These are phyloP conservation scores for Eudasyphora cyanicolor DNA, from an alignment of 2,888 invertebrate species.

Conservation along the genomic window DNA sequence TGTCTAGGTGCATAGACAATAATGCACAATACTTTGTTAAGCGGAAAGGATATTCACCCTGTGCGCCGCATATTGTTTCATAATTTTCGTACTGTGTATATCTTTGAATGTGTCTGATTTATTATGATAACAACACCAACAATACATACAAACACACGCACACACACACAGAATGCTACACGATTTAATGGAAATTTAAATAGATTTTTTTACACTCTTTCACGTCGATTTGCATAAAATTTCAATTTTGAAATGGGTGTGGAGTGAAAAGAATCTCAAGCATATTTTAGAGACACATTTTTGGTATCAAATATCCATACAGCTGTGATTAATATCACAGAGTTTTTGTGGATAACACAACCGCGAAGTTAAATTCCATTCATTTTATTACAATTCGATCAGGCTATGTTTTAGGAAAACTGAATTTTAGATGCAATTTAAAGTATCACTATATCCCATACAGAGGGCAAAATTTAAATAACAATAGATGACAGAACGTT, in stretches of 20 bases:
- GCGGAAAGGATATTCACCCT: constrained; percentile 42
- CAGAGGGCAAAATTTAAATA: too few relatives aligned
- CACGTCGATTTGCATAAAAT: constrained; percentile 26
- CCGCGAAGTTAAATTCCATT: too few relatives aligned
- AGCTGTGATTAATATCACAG: too few relatives aligned
- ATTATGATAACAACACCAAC: constrained; percentile 37
- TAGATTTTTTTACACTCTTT: constrained; percentile 7
- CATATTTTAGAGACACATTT: constrained; percentile 21
- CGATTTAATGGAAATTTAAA: constrained; percentile 44
- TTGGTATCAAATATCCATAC: too few relatives aligned
- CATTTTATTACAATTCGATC: too few relatives aligned
- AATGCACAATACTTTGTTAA: constrained; percentile 31
- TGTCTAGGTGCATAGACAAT: constrained; percentile 30
- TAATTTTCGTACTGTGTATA: constrained; percentile 31
- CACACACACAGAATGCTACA: constrained; percentile 20
- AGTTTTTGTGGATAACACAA: too few relatives aligned
- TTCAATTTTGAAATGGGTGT: constrained; percentile 20
- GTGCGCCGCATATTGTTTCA: constrained; percentile 41
- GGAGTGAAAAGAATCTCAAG: background rate
- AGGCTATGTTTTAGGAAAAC: too few relatives aligned
- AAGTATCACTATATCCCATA: too few relatives aligned
- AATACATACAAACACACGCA: background rate
- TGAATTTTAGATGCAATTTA: too few relatives aligned
- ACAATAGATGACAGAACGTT: too few relatives aligned
- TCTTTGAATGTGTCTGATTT: constrained; percentile 21